These are phyloP conservation scores for Nothocercus julius DNA, from an alignment of 2,113 vertebrate species.

Conservation along the genomic window DNA sequence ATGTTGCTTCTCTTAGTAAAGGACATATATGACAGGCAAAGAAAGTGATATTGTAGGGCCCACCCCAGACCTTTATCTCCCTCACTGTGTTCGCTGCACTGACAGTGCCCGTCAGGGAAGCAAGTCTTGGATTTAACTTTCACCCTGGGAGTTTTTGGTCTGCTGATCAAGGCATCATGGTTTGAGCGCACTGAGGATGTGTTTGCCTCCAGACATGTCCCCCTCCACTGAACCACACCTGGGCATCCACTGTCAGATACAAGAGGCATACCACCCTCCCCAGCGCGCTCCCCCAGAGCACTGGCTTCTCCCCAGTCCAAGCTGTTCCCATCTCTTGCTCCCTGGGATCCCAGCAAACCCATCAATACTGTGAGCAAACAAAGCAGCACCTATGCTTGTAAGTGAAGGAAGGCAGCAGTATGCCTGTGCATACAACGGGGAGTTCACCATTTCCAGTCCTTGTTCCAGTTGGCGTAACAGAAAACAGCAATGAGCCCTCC, in stretches of 20 bases:
- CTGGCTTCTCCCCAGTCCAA: neutral
- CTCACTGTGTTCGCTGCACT: neutral
- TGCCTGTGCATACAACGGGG: neutral
- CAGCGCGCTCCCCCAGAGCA: neutral
- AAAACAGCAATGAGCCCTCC: neutral
- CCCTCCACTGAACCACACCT: neutral
- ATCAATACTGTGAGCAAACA: neutral
- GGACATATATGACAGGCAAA: conserved; percentile 6
- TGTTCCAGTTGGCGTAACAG: neutral
- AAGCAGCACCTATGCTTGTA: neutral
- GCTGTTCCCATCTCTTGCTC: neutral
- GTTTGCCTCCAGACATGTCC: neutral
- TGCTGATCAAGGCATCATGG: neutral
- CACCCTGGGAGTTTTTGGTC: neutral
- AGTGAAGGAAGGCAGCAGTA: neutral
- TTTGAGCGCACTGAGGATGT: neutral
- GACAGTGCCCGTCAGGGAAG: neutral
- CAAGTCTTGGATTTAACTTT: neutral
- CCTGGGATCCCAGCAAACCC: accelerated
- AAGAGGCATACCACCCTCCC: neutral
- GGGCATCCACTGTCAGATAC: neutral
- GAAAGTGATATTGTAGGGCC: neutral
- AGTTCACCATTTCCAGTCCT: neutral
- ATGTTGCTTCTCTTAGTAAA: neutral
- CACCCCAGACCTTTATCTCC: neutral